phyloP scores from a whole-genome alignment of 2,888 invertebrate genomes.

The Trissonchulus latispiculum region DNA sequence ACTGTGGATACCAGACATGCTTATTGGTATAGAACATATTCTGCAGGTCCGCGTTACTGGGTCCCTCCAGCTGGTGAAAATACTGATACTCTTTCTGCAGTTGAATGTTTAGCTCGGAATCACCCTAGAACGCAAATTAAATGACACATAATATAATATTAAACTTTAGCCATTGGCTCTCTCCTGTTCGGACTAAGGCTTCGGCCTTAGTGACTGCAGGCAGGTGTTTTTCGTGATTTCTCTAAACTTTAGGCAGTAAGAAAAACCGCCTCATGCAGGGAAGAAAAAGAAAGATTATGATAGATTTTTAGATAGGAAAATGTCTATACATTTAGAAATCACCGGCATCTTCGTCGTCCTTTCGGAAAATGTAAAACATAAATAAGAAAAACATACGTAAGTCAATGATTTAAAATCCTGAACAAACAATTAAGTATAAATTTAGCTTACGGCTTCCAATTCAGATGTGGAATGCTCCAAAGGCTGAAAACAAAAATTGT shows the following conservation, averaged over 20 bases:
- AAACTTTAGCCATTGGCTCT: too few species aligned
- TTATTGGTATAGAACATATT: slow-evolving; percentile 46
- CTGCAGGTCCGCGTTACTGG: slow-evolving; percentile 42
- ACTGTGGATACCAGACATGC: slow-evolving; percentile 46
- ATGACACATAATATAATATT: neutral
- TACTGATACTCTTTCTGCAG: slow-evolving; percentile 21
- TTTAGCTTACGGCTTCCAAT: neutral
- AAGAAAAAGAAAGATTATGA: too few species aligned
- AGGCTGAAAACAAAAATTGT: neutral
- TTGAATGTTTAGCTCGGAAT: slow-evolving; percentile 6
- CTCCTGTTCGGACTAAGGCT: too few species aligned
- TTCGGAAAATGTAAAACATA: neutral
- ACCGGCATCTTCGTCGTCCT: neutral
- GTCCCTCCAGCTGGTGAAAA: slow-evolving; percentile 37
- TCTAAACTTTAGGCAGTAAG: too few species aligned
- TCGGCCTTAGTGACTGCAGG: too few species aligned
- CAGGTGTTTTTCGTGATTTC: too few species aligned
- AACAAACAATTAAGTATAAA: neutral
- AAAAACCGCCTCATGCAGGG: too few species aligned
- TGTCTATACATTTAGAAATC: neutral
- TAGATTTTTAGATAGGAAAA: too few species aligned
- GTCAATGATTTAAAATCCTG: neutral
- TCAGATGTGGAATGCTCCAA: neutral
- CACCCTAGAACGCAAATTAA: neutral
- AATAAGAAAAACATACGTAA: neutral